These are phyloP conservation scores for Psettodes erumei DNA, from an alignment of 2,113 vertebrate genomes.

Conservation along the genomic window DNA sequence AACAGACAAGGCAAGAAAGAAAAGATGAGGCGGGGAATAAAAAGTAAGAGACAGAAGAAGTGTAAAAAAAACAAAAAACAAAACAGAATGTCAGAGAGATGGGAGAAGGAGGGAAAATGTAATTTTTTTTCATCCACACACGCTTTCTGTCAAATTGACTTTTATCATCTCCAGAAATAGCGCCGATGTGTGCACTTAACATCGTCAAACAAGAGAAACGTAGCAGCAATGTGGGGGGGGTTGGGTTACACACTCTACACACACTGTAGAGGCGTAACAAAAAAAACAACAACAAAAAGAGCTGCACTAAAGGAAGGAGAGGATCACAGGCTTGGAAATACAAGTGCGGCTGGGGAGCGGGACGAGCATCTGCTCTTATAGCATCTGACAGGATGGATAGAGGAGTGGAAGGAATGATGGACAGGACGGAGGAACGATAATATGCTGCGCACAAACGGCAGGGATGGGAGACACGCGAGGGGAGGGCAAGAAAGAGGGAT, in stretches of 20 bases:
- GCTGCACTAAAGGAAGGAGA: slow-evolving; percentile 54
- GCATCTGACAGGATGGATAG: slow-evolving; percentile 45
- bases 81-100: background rate
- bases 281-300: too few species aligned
- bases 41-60: slow-evolving; percentile 15
- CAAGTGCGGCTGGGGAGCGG: slow-evolving; percentile 41
- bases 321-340: slow-evolving; percentile 48
- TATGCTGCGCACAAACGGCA: slow-evolving; percentile 43
- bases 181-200: slow-evolving; percentile 57
- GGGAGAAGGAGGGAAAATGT: background rate
- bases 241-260: slow-evolving; percentile 4
- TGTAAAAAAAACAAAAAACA: slow-evolving; percentile 17
- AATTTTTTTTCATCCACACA: slow-evolving; percentile 15
- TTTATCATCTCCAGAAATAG: slow-evolving; percentile 63
- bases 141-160: slow-evolving; percentile 48
- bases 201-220: slow-evolving; percentile 59
- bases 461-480: slow-evolving; percentile 17
- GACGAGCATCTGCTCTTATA: slow-evolving; percentile 50
- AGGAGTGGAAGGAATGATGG: slow-evolving; percentile 39
- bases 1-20: slow-evolving; percentile 2
- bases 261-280: slow-evolving; percentile 53
- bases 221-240: slow-evolving; percentile 21
- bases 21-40: slow-evolving; percentile 27
- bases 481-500: slow-evolving; percentile 4
- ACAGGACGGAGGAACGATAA: slow-evolving; percentile 40